These are phyloP conservation scores for Eospalax fontanierii DNA, from an alignment of 2,797 vertebrate genomes.

Conservation along the genomic window DNA sequence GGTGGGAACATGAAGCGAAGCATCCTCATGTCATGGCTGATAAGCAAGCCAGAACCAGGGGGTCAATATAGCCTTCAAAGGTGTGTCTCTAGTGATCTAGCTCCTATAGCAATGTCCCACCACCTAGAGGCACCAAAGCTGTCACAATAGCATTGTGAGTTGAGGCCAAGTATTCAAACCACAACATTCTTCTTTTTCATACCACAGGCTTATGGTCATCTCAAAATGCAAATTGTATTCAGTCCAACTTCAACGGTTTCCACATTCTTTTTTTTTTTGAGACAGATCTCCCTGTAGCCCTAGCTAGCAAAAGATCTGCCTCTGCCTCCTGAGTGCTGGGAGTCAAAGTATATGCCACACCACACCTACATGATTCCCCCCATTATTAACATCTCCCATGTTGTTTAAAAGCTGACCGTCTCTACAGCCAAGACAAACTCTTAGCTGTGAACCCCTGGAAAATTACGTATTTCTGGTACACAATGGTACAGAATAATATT, in stretches of 20 bases:
- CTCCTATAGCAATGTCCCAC: not conserved
- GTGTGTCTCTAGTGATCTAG: not conserved
- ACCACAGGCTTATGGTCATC: not conserved
- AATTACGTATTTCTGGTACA: not conserved
- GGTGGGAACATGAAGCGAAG: not conserved
- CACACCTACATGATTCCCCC: too few relatives aligned
- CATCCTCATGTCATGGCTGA: not conserved
- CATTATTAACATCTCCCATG: not conserved
- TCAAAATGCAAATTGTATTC: not conserved
- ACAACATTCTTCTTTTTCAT: not conserved
- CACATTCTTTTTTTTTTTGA: not conserved
- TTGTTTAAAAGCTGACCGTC: not conserved
- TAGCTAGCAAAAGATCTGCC: too few relatives aligned
- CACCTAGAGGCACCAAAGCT: not conserved
- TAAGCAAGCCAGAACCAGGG: not conserved
- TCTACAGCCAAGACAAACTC: not conserved
- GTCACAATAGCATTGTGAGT: not conserved
- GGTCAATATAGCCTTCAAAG: not conserved
- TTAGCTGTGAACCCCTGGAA: not conserved
- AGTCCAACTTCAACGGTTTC: not conserved
- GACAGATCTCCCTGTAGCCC: too few relatives aligned
- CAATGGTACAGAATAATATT: not conserved
- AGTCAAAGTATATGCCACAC: too few relatives aligned
- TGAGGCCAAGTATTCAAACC: not conserved
- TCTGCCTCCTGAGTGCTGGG: too few relatives aligned